These are phyloP conservation scores for Trididemnum miniatum DNA, from an alignment of 23 tunicate genomes.

Conservation along the genomic window DNA sequence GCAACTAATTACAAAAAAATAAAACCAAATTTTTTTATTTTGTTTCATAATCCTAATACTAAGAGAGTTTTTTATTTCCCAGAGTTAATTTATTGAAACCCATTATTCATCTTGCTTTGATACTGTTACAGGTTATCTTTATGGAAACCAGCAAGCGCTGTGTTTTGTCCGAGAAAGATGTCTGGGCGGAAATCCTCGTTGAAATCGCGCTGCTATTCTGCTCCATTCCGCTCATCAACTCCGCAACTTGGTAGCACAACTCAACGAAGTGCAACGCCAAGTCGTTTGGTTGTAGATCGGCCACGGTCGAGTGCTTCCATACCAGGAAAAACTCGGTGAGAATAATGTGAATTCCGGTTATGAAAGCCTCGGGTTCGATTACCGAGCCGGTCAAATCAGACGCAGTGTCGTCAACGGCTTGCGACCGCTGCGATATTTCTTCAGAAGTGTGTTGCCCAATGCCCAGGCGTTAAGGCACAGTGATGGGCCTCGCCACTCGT, in stretches of 20 bases:
- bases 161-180: neutral
- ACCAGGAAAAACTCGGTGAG: slow-evolving; percentile 78
- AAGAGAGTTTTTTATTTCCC: neutral
- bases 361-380: neutral
- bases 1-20: too few species aligned
- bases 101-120: neutral
- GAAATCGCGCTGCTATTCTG: slow-evolving; percentile 12
- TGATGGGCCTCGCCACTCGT: too few species aligned
- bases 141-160: neutral
- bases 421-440: too few species aligned
- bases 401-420: too few species aligned
- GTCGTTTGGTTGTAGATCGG: slow-evolving; percentile 15
- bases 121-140: neutral
- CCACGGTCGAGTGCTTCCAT: slow-evolving; percentile 83
- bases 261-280: neutral
- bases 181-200: neutral
- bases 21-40: too few species aligned
- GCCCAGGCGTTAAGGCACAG: too few species aligned
- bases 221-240: neutral
- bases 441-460: too few species aligned
- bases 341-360: neutral
- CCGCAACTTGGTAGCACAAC: neutral
- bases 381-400: too few species aligned
- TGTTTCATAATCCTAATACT: too few species aligned
- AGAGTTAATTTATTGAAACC: neutral